phyloP scores from a whole-genome alignment of 2,888 invertebrate genomes.

The Gandaritis pyraliata region DNA sequence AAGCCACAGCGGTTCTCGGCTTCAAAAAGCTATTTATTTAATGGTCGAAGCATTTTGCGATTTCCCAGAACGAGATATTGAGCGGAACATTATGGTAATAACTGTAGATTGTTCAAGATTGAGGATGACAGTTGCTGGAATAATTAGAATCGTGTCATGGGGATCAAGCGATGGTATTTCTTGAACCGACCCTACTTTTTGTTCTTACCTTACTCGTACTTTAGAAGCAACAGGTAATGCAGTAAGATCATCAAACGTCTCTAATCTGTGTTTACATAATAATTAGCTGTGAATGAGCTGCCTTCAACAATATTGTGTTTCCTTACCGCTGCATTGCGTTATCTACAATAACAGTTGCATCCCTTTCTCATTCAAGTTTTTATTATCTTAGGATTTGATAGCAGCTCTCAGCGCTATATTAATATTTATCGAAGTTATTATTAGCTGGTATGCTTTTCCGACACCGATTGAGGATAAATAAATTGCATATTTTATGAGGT shows the following conservation, averaged over 20 bases:
- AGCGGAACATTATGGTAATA: constrained; percentile 75
- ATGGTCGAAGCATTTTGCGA: constrained; percentile 56
- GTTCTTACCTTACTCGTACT: no score
- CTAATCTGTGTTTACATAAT: constrained; percentile 63
- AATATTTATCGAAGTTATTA: constrained; percentile 22
- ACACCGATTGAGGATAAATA: constrained; percentile 41
- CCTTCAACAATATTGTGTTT: constrained; percentile 69
- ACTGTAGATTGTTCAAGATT: constrained; percentile 42
- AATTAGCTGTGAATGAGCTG: constrained; percentile 66
- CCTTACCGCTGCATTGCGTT: constrained; percentile 57
- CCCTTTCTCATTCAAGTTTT: constrained; percentile 19
- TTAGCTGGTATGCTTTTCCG: constrained; percentile 10
- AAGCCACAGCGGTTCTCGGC: constrained; percentile 40
- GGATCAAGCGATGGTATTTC: not conserved
- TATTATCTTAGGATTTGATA: constrained; percentile 22
- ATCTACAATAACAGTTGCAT: constrained; percentile 51
- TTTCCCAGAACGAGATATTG: constrained; percentile 56
- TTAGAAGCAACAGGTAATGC: not conserved
- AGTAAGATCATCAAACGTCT: constrained; percentile 58
- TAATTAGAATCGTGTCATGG: constrained; percentile 33
- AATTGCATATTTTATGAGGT: constrained; percentile 58
- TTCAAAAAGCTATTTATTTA: constrained; percentile 57
- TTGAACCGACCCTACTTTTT: no score
- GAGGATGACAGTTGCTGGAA: constrained; percentile 48
- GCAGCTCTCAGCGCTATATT: constrained; percentile 7